Percentiles rank a stretch among this genome's conserved stretches.
Conservation (phyloP, 2,797 vertebrate genomes). For the Pagetopsis macropterus region DNA sequence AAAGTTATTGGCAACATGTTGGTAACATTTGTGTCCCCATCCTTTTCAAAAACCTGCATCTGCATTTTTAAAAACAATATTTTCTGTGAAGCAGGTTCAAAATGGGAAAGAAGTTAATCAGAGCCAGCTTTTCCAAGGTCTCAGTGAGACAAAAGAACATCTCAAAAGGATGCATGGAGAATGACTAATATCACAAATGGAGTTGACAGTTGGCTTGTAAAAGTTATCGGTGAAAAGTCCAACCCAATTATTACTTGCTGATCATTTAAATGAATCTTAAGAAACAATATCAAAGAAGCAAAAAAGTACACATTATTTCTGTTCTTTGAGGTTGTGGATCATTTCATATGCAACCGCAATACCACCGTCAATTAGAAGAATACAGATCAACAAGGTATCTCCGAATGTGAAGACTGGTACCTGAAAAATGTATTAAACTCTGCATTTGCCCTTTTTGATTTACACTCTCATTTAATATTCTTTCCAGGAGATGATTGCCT, state of each 20-base stretch:
- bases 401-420: neutral
- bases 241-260: slow-evolving; percentile 3
- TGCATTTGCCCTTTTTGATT: neutral
- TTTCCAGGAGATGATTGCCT: slow-evolving; percentile 24
- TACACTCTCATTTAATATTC: neutral
- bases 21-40: no score
- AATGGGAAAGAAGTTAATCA: neutral
- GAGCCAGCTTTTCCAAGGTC: neutral
- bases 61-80: neutral
- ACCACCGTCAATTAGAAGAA: slow-evolving; percentile 5
- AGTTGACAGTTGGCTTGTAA: neutral
- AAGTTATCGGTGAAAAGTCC: neutral
- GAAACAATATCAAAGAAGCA: neutral
- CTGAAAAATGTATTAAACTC: slow-evolving; percentile 7
- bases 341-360: slow-evolving; percentile 5
- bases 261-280: neutral
- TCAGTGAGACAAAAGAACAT: slow-evolving; percentile 3
- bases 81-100: neutral
- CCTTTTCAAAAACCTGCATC: neutral
- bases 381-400: slow-evolving; percentile 2
- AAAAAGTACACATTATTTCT: neutral
- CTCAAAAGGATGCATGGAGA: neutral
- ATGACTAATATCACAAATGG: neutral
- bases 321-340: neutral
- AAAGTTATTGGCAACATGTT: no score